phyloP scores from a whole-genome alignment of 2,888 invertebrate species.

The Thelaira solivaga region DNA sequence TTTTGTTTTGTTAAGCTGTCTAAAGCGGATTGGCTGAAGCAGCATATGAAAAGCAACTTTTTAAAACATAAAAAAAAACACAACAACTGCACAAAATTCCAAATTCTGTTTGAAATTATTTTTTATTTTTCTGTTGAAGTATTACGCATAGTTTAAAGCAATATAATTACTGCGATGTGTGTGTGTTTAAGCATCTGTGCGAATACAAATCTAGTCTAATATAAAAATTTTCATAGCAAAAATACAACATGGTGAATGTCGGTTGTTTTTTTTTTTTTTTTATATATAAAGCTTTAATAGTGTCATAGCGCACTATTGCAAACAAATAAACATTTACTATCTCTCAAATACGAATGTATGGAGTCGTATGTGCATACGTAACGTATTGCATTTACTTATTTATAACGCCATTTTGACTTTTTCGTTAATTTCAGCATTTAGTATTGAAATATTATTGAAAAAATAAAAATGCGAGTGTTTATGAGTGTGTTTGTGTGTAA shows the following conservation, averaged over 20 bases:
- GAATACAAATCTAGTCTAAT: slow-evolving; percentile 1
- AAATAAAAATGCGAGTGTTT: slow-evolving; percentile 13
- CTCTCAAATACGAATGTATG: slow-evolving; percentile 13
- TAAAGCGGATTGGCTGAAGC: slow-evolving; percentile 62
- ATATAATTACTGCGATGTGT: background rate
- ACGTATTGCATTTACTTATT: no score
- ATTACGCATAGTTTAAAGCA: slow-evolving; percentile 53
- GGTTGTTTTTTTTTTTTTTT: slow-evolving; percentile 36
- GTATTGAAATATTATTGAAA: slow-evolving; percentile 39
- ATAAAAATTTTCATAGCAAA: slow-evolving; percentile 16
- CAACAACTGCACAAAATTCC: slow-evolving; percentile 10
- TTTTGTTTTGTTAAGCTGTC: slow-evolving; percentile 55
- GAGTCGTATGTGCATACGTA: no score
- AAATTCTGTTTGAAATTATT: slow-evolving; percentile 35
- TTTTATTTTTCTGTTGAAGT: slow-evolving; percentile 54
- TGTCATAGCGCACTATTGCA: slow-evolving; percentile 7
- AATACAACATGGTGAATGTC: slow-evolving; percentile 60
- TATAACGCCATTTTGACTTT: slow-evolving; percentile 60
- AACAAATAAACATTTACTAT: slow-evolving; percentile 21
- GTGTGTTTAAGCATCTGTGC: background rate
- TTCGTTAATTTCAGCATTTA: slow-evolving; percentile 11
- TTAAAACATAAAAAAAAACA: slow-evolving; percentile 31
- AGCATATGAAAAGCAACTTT: slow-evolving; percentile 59
- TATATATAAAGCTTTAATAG: slow-evolving; percentile 35
- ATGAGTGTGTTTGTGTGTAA: slow-evolving; percentile 8